Percentiles rank a stretch among this genome's conserved stretches.
phyloP scores from a whole-genome alignment of 2,797 vertebrate species.

The Tympanoctomys barrerae region DNA sequence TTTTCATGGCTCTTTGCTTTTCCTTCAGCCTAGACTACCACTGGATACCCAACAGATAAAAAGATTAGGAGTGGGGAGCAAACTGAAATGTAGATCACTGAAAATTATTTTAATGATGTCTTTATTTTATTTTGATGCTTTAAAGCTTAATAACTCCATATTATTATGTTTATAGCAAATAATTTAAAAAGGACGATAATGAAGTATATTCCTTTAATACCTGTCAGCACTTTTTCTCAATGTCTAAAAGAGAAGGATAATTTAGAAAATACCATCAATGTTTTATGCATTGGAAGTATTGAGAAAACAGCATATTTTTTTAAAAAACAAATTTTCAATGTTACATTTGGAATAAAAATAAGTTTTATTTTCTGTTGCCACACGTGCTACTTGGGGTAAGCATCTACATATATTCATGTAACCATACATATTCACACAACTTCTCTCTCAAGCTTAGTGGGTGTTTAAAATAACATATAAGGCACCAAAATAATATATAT shows the following conservation, averaged over 20 bases:
- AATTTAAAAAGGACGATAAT: background rate
- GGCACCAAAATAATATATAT: background rate
- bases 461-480: background rate
- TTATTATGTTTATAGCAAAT: background rate
- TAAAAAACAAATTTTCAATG: background rate
- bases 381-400: background rate
- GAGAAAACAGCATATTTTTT: background rate
- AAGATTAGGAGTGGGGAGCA: background rate
- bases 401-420: background rate
- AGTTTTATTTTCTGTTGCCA: background rate
- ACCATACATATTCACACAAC: background rate
- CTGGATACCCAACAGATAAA: background rate
- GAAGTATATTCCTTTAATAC: conserved; percentile 1
- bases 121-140: conserved; percentile 30
- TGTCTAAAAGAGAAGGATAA: conserved; percentile 26
- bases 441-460: background rate
- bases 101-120: background rate
- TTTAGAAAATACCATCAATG: conserved; percentile 10
- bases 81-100: background rate
- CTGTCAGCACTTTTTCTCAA: background rate
- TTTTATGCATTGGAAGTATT: background rate
- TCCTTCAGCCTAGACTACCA: background rate
- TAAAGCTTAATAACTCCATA: background rate
- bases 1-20: background rate
- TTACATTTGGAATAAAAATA: conserved; percentile 49